Percentiles rank a stretch among this genome's conserved stretches.
Evolutionary conservation across 2,888 invertebrate species (phyloP).

Genomic region (Neoitamus cyanurus): DNA sequence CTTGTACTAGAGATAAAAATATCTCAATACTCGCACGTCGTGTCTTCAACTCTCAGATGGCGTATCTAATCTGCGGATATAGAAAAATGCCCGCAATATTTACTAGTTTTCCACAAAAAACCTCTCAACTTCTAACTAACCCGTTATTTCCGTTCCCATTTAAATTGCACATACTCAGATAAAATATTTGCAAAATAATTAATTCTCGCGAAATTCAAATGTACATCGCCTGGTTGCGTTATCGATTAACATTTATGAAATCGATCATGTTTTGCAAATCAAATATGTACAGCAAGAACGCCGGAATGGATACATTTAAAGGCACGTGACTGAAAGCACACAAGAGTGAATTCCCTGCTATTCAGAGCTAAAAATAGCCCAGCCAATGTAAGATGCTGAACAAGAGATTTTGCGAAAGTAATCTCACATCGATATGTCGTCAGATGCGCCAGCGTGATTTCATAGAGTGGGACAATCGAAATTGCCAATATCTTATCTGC

Average conservation of each 20-base stretch:
- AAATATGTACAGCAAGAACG: neutral
- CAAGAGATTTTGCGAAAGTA: neutral
- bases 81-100: no score
- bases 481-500: neutral
- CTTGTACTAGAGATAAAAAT: no score
- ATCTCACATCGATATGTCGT: neutral
- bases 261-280: neutral
- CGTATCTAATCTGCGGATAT: no score
- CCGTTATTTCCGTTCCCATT: neutral
- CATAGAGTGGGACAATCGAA: neutral
- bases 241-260: neutral
- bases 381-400: neutral
- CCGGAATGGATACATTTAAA: neutral
- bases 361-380: neutral
- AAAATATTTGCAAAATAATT: neutral
- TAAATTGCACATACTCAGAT: neutral
- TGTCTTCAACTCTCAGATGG: no score
- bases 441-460: neutral
- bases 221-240: neutral
- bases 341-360: neutral
- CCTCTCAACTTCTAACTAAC: no score
- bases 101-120: no score
- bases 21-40: no score
- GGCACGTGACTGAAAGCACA: neutral
- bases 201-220: neutral